Evolutionary conservation across 2,113 vertebrate genomes (phyloP).

Genomic region (Heterotis niloticus): DNA sequence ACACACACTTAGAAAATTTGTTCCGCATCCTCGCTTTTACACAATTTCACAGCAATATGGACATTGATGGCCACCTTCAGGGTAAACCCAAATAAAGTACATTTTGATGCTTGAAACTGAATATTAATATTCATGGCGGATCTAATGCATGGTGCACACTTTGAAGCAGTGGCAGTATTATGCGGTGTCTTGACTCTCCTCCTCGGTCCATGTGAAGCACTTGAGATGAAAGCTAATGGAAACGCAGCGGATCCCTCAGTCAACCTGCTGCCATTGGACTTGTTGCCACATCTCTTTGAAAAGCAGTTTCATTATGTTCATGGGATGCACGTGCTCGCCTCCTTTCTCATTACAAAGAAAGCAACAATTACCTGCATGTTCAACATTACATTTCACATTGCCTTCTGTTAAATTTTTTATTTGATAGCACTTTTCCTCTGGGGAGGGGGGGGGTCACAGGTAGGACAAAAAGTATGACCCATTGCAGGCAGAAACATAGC

Average conservation of each 20-base stretch:
- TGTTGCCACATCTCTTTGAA: not conserved
- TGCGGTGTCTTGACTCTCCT: not conserved
- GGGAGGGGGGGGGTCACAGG: too few relatives aligned
- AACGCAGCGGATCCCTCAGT: not conserved
- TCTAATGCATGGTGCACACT: not conserved
- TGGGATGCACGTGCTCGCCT: not conserved
- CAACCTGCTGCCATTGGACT: not conserved
- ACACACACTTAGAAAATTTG: not conserved
- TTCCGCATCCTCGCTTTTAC: not conserved
- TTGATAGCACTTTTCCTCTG: too few relatives aligned
- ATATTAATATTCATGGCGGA: not conserved
- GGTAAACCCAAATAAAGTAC: not conserved
- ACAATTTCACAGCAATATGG: not conserved
- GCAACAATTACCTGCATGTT: too few relatives aligned
- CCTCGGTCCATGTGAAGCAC: not conserved
- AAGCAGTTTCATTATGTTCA: not conserved
- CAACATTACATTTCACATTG: too few relatives aligned
- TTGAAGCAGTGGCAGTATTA: not conserved
- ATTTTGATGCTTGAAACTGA: not conserved
- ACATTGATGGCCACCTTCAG: not conserved
- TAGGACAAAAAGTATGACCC: too few relatives aligned
- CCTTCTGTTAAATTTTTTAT: too few relatives aligned
- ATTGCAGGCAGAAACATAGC: too few relatives aligned
- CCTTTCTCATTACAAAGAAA: not conserved
- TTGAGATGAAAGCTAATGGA: not conserved